Evolutionary conservation across 1,140 invertebrate species (phyloP).

Genomic region (Holotrichia oblita): DNA sequence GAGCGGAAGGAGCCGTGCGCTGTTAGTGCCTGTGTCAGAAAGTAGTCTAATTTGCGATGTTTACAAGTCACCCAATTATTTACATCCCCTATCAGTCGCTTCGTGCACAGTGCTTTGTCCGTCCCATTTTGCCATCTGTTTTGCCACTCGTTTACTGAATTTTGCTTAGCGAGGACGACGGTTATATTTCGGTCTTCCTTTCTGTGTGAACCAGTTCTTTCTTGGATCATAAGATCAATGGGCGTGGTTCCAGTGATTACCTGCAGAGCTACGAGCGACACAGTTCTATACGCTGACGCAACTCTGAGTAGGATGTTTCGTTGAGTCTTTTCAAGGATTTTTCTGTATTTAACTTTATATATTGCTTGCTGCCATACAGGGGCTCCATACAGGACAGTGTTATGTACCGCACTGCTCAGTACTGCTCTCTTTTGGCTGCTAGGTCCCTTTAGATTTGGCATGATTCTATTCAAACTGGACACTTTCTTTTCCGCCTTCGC

Average conservation of each 20-base stretch:
- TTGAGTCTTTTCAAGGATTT: background rate
- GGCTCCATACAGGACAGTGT: background rate
- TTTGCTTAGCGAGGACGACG: background rate
- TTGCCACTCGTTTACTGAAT: too few species aligned
- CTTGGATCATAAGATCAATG: background rate
- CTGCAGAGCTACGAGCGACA: too few species aligned
- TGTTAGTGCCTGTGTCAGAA: background rate
- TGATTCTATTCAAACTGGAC: background rate
- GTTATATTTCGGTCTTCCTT: background rate
- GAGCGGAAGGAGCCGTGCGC: background rate
- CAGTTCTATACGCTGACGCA: too few species aligned
- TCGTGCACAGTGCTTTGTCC: too few species aligned
- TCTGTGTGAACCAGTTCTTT: background rate
- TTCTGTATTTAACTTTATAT: background rate
- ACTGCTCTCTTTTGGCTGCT: background rate
- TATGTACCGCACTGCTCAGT: background rate
- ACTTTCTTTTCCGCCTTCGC: background rate
- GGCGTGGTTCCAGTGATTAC: background rate
- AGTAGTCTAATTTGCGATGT: too few species aligned
- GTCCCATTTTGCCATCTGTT: too few species aligned
- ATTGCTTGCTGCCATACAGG: background rate
- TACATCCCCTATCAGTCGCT: background rate
- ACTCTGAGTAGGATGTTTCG: background rate
- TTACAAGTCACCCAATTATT: too few species aligned
- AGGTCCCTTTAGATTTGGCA: background rate